These are phyloP conservation scores for Carassius gibelio DNA, from an alignment of 2,113 vertebrate species.

Conservation along the genomic window DNA sequence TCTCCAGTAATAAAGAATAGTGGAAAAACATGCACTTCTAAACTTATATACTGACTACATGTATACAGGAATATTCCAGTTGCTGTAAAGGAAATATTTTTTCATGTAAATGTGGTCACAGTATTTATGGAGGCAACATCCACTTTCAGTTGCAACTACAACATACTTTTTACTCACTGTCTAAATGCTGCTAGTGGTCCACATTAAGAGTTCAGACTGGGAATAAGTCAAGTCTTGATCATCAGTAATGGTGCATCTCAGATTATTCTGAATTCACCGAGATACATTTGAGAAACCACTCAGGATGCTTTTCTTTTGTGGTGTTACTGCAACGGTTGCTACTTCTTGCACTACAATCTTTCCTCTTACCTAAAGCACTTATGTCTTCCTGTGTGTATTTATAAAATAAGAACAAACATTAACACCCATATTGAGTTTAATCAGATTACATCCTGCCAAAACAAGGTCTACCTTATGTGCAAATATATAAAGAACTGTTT, in stretches of 20 bases:
- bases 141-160: not conserved
- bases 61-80: not conserved
- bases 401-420: slow-evolving; percentile 19
- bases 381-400: slow-evolving; percentile 36
- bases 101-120: not conserved
- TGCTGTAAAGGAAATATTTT: not conserved
- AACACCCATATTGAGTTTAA: not conserved
- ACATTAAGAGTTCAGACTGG: not conserved
- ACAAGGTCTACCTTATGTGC: not conserved
- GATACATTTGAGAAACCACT: not conserved
- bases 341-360: slow-evolving; percentile 29
- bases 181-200: slow-evolving; percentile 31
- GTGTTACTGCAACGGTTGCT: not conserved
- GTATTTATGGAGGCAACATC: not conserved
- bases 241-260: not conserved
- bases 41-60: not conserved
- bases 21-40: not conserved
- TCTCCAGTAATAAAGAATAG: not conserved
- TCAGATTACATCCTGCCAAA: not conserved
- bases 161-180: not conserved
- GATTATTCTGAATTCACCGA: not conserved
- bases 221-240: not conserved
- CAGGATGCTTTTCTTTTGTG: not conserved
- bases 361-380: slow-evolving; percentile 9
- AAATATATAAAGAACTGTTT: not conserved